Conservation (phyloP, 2,113 vertebrate genomes). For the Ifrita kowaldi region DNA sequence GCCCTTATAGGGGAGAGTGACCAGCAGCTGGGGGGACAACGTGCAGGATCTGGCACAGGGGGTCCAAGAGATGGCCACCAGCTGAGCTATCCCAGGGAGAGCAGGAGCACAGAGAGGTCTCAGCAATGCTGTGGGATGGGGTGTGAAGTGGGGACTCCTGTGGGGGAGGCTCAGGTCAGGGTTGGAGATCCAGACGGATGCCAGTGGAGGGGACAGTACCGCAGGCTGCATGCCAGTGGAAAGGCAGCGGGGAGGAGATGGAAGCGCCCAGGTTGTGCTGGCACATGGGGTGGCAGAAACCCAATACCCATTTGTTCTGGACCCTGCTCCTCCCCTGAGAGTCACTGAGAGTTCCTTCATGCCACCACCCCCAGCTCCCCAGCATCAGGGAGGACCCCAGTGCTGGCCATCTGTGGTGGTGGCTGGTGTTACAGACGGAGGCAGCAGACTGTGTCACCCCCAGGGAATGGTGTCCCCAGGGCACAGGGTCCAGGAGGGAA, state of each 20-base stretch:
- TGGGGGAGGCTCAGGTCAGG: neutral
- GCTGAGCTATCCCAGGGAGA: neutral
- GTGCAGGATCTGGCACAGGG: neutral
- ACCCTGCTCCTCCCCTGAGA: neutral
- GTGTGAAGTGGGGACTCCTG: neutral
- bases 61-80: neutral
- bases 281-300: neutral
- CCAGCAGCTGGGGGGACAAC: neutral
- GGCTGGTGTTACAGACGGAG: neutral
- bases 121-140: rapidly evolving
- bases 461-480: neutral
- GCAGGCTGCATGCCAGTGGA: neutral
- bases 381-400: neutral
- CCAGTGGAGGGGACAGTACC: neutral
- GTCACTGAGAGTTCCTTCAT: neutral
- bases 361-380: neutral
- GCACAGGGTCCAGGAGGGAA: neutral
- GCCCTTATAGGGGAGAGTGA: constrained; percentile 64
- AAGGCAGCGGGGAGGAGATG: neutral
- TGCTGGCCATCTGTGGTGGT: rapidly evolving
- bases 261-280: neutral
- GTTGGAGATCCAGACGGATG: neutral
- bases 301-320: neutral
- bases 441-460: neutral
- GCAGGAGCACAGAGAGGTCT: neutral